Conservation (phyloP, 2,797 vertebrate species). For the Manis pentadactyla region DNA sequence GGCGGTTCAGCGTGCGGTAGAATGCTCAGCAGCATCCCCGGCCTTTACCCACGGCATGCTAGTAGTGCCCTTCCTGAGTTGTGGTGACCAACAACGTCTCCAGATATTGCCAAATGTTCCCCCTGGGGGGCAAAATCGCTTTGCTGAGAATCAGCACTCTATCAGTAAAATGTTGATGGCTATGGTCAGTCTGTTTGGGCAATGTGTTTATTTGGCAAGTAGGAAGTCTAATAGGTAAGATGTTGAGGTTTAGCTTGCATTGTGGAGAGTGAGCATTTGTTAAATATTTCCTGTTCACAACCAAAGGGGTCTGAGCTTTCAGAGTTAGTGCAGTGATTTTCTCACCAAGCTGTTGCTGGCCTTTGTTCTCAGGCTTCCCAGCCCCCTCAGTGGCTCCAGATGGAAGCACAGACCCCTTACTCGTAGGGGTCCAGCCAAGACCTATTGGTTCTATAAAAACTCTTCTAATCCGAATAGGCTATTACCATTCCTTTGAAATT, state of each 20-base stretch:
- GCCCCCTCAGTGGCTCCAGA: neutral
- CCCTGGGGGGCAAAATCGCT: neutral
- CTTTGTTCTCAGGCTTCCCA: neutral
- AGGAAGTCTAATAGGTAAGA: neutral
- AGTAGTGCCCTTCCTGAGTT: neutral
- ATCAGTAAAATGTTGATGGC: neutral
- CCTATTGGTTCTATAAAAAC: neutral
- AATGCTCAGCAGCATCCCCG: neutral
- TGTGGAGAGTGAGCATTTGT: neutral
- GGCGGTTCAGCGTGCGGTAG: neutral
- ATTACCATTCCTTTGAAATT: constrained; percentile 54
- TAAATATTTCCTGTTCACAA: neutral
- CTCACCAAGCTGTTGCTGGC: neutral
- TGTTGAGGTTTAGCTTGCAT: neutral
- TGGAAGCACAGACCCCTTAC: neutral
- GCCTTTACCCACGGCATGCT: neutral
- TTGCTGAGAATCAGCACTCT: neutral
- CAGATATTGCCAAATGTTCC: neutral
- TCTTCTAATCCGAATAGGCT: constrained; percentile 32
- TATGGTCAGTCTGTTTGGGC: neutral
- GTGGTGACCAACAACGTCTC: neutral
- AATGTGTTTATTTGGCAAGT: constrained; percentile 14
- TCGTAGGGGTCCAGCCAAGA: neutral
- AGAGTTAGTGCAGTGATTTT: constrained; percentile 16
- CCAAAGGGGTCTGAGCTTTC: neutral